phyloP scores from a whole-genome alignment of 1,140 invertebrate species.

The Anastrepha obliqua region DNA sequence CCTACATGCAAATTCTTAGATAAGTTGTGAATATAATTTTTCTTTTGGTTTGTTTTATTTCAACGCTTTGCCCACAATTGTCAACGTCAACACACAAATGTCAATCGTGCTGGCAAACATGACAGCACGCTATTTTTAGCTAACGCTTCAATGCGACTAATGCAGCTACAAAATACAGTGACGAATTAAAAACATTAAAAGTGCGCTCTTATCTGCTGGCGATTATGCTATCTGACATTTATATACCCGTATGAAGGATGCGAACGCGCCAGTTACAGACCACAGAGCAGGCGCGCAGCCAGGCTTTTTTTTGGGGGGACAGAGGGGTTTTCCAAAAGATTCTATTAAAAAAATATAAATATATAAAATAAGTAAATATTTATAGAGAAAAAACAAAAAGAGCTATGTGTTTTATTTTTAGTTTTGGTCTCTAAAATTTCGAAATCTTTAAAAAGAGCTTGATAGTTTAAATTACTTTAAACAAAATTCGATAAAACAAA shows the following conservation, averaged over 20 bases:
- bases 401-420: too few species aligned
- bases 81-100: slow-evolving; percentile 43
- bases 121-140: slow-evolving; percentile 8
- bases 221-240: slow-evolving; percentile 14
- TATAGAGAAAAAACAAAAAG: too few species aligned
- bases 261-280: background rate
- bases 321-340: too few species aligned
- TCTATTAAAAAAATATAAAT: too few species aligned
- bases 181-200: slow-evolving; percentile 2
- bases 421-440: too few species aligned
- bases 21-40: background rate
- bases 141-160: background rate
- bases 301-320: too few species aligned
- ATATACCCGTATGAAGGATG: background rate
- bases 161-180: background rate
- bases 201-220: background rate
- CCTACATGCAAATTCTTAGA: background rate
- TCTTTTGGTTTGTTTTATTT: background rate
- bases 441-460: too few species aligned
- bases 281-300: background rate
- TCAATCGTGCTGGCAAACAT: background rate
- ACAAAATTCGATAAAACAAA: too few species aligned
- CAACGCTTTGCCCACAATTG: slow-evolving; percentile 34
- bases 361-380: too few species aligned
- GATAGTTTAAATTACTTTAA: too few species aligned